Conservation (phyloP, 1,140 invertebrate genomes). For the Lysiphlebus fabarum region DNA sequence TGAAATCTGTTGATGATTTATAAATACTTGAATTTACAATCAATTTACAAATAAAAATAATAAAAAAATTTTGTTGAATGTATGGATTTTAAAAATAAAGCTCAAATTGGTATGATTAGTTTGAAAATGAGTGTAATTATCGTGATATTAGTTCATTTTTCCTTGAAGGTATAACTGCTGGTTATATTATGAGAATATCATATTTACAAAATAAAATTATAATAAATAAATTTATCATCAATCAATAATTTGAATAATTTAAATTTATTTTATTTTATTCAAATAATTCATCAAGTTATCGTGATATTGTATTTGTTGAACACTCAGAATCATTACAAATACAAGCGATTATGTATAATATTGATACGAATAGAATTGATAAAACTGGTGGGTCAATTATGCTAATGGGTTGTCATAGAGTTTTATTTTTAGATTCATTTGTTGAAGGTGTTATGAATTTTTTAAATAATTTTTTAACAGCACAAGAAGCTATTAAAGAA, state of each 20-base stretch:
- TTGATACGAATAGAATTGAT: slow-evolving; percentile 59
- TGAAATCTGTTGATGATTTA: slow-evolving; percentile 76
- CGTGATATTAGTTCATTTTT: slow-evolving; percentile 62
- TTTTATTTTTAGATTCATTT: slow-evolving; percentile 80
- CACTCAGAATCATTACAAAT: slow-evolving; percentile 72
- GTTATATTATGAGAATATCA: slow-evolving; percentile 66
- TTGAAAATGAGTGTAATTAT: slow-evolving; percentile 58
- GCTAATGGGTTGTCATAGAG: slow-evolving; percentile 67
- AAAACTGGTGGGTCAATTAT: slow-evolving; percentile 81
- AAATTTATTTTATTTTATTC: too few species aligned
- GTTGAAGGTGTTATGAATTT: slow-evolving; percentile 79
- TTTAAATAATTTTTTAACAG: slow-evolving; percentile 82
- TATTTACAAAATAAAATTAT: slow-evolving; percentile 73
- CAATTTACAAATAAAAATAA: slow-evolving; percentile 35
- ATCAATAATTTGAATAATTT: slow-evolving; percentile 75
- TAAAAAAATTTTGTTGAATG: slow-evolving; percentile 57
- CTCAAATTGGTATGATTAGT: slow-evolving; percentile 65
- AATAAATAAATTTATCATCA: slow-evolving; percentile 69
- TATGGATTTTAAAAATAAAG: slow-evolving; percentile 68
- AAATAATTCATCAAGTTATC: slow-evolving; percentile 67
- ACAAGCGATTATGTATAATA: slow-evolving; percentile 68
- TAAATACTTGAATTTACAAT: slow-evolving; percentile 76
- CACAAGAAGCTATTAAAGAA: slow-evolving; percentile 78
- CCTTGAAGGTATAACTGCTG: slow-evolving; percentile 63
- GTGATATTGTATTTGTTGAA: slow-evolving; percentile 74